A percentile compares a stretch with the other conserved stretches of the same genome.
Evolutionary conservation across 1,140 invertebrate species (phyloP).

Genomic region (Adoxophyes honmai): DNA sequence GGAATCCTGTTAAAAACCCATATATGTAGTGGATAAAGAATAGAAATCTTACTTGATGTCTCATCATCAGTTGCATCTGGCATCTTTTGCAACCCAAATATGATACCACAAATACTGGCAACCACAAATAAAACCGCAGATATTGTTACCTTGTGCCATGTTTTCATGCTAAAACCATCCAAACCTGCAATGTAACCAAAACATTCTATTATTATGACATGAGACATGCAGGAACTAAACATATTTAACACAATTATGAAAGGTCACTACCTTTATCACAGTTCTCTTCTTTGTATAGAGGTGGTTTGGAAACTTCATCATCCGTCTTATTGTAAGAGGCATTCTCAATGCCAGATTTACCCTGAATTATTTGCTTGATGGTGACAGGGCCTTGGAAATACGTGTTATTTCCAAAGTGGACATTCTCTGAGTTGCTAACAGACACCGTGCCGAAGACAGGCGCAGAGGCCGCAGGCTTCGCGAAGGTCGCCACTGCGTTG

Average conservation of each 20-base stretch:
- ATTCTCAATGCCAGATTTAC: slow-evolving; percentile 53
- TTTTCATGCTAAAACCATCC: slow-evolving; percentile 33
- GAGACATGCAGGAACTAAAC: background rate
- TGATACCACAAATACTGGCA: slow-evolving; percentile 40
- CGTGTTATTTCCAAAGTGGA: slow-evolving; percentile 63
- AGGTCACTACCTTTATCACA: slow-evolving; percentile 29
- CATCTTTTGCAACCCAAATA: slow-evolving; percentile 35
- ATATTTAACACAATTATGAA: background rate
- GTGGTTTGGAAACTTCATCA: slow-evolving; percentile 27
- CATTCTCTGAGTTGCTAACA: slow-evolving; percentile 53
- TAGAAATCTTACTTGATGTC: background rate
- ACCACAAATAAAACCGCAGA: slow-evolving; percentile 39
- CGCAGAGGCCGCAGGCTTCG: slow-evolving; percentile 27
- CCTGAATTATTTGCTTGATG: slow-evolving; percentile 56
- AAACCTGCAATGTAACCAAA: slow-evolving; percentile 32
- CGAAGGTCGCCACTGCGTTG: slow-evolving; percentile 28
- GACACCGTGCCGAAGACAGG: slow-evolving; percentile 44
- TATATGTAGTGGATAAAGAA: too few species aligned
- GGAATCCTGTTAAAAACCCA: too few species aligned
- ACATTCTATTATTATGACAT: background rate
- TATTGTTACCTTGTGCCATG: slow-evolving; percentile 48
- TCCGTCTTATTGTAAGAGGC: slow-evolving; percentile 43
- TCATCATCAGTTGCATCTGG: slow-evolving; percentile 19
- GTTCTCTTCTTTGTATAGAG: slow-evolving; percentile 18
- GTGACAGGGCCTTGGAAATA: slow-evolving; percentile 65